Evolutionary conservation across 23 tunicate species (phyloP).

Genomic region (Oikopleura dioica): DNA sequence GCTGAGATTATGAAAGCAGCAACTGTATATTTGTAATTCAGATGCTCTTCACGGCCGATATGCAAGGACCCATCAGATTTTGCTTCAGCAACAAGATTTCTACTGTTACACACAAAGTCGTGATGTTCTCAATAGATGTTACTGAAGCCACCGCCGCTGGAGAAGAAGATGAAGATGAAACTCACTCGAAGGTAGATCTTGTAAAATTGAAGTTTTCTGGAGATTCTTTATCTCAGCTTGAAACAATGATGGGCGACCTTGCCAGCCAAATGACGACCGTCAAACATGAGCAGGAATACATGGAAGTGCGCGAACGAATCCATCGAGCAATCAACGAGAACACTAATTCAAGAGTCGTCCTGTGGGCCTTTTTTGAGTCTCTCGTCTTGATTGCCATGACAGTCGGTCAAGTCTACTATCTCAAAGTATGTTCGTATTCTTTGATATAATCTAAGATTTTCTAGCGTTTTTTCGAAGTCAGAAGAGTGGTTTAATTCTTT

Average conservation of each 20-base stretch:
- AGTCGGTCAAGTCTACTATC: constrained; percentile 84
- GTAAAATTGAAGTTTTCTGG: no score
- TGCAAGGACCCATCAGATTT: constrained; percentile 52
- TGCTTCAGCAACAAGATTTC: constrained; percentile 95
- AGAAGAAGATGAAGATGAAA: constrained; percentile 24
- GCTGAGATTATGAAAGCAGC: not conserved
- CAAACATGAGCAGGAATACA: constrained; percentile 94
- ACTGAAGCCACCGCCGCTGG: constrained; percentile 29
- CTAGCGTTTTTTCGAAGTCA: constrained; percentile 67
- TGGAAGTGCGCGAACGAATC: constrained; percentile 94
- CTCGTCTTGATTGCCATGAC: constrained; percentile 82
- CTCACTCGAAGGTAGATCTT: not conserved
- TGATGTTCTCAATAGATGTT: constrained; percentile 66
- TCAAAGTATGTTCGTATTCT: constrained; percentile 17
- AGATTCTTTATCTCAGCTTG: no score
- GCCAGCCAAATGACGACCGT: constrained; percentile 86
- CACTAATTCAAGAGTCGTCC: constrained; percentile 88
- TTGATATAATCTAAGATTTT: not conserved
- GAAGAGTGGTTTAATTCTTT: constrained; percentile 81
- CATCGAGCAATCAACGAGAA: constrained; percentile 87
- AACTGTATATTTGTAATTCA: no score
- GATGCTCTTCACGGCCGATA: constrained; percentile 38
- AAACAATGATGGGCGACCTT: constrained; percentile 56
- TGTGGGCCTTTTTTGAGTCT: constrained; percentile 96
- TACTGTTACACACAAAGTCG: constrained; percentile 78